Evolutionary conservation across 1,140 invertebrate genomes (phyloP).

Genomic region (Drosophila chauvacae): DNA sequence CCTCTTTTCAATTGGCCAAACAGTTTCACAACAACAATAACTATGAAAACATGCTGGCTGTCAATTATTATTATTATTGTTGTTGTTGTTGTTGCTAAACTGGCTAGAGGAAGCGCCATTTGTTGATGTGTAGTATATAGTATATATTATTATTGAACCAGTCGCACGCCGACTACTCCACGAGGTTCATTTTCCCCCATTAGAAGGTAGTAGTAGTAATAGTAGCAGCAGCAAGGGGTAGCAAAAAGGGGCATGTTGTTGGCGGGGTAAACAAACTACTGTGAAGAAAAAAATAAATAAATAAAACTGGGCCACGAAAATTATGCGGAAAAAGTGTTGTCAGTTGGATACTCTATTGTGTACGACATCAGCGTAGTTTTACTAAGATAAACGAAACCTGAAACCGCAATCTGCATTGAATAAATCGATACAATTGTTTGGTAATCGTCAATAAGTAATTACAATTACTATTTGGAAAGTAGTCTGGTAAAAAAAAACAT

Average conservation of each 20-base stretch:
- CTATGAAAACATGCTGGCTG: constrained; percentile 41
- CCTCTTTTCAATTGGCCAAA: constrained; percentile 38
- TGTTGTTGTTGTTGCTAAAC: constrained; percentile 19
- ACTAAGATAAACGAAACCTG: background rate
- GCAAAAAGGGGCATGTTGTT: background rate
- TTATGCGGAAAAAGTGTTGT: constrained; percentile 1
- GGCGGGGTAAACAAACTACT: background rate
- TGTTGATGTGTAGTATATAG: constrained; percentile 19
- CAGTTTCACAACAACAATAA: constrained; percentile 42
- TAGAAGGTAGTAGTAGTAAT: constrained; percentile 11
- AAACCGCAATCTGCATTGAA: background rate
- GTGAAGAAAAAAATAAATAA: background rate
- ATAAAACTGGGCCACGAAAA: constrained; percentile 13
- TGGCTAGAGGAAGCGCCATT: constrained; percentile 24
- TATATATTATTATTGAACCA: constrained; percentile 36
- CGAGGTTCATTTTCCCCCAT: constrained; percentile 23
- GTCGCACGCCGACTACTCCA: constrained; percentile 52
- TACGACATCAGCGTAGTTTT: background rate
- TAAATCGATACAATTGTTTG: background rate
- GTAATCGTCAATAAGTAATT: background rate
- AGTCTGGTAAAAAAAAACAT: background rate
- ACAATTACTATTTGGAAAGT: background rate
- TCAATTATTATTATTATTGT: constrained; percentile 39
- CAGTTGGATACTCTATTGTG: background rate
- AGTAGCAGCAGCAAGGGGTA: constrained; percentile 22